Evolutionary conservation across 1,140 invertebrate genomes (phyloP), one percentile per base, ranked within the genome.

Genomic region (Papilio dardanus): DNA sequence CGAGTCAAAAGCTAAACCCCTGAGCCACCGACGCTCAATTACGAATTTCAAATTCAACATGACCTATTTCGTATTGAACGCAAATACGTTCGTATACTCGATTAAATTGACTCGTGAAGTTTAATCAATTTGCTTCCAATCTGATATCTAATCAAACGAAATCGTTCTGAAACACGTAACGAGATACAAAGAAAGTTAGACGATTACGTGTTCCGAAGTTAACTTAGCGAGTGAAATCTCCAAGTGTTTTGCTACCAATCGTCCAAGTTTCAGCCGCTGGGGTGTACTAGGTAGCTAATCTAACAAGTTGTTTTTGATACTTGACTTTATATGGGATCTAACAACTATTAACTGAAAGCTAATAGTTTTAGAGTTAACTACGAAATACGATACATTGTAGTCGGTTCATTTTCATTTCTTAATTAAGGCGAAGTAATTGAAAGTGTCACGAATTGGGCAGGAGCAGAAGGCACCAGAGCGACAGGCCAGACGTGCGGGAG

Each of bases 131-230:
- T 68, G 66, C 35, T 10, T 37, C n/a, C 66, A 68, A 68, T 68
- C 66, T 24, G 66, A n/a, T 35, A n/a, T 68, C 66, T 68, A 40
- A 68, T 68, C 33, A 68, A 68, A 68, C 33, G 66, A 68, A 68
- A 68, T 40, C 66, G 66, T 68, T 68, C 66, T 7, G 66, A 68
- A 68, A 68, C 66, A 68, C 33, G 66, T 40, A 68, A 40, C 66
- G 33, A 68, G 66, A 68, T 21, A 68, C 35, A 68, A 68, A 35
- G 66, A 68, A 68, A 68, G 66, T 68, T 68, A 24, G 66, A 68
- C n/a, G 66, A 66, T 66, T 66, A 68, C 66, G 66, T 68, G 66
- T 21, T 68, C 16, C 31, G 33, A 12, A 68, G 35, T 68, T 40
- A 19, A 40, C 66, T 68, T 67, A 19, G 31, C 16, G 19, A 67